Evolutionary conservation across 2,888 invertebrate genomes (phyloP).

Genomic region (Plebejus melissa): DNA sequence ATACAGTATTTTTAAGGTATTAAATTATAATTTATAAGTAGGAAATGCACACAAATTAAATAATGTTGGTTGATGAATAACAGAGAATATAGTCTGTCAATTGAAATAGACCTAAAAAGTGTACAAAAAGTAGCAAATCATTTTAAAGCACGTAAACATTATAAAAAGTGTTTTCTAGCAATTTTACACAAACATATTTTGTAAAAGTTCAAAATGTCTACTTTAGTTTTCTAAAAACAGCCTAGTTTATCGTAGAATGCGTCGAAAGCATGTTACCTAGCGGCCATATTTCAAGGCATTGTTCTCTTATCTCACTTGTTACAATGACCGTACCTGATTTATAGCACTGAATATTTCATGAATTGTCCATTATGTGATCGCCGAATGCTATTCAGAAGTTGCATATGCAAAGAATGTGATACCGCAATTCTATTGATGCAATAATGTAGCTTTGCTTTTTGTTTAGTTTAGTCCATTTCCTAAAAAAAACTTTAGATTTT

Average conservation of each 20-base stretch:
- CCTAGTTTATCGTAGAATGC: constrained; percentile 3
- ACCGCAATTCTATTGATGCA: background rate
- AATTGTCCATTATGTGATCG: constrained; percentile 2
- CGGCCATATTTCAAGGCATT: constrained; percentile 54
- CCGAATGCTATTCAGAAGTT: constrained; percentile 1
- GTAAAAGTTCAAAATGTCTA: background rate
- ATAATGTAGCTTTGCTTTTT: background rate
- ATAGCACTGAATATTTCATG: constrained; percentile 37
- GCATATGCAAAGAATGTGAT: background rate
- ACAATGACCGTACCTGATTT: constrained; percentile 50
- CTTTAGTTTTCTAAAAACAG: background rate
- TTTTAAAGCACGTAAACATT: no score
- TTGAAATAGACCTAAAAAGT: no score
- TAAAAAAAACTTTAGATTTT: no score
- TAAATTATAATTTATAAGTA: background rate
- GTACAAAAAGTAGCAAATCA: no score
- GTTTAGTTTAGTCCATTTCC: no score
- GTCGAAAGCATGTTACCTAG: constrained; percentile 26
- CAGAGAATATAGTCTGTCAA: no score
- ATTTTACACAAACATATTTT: background rate
- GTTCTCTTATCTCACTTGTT: constrained; percentile 50
- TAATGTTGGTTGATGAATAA: no score
- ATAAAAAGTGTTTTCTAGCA: background rate
- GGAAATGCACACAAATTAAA: background rate
- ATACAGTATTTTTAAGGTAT: background rate